Evolutionary conservation across 64 coral and sea anemone genomes (phyloP), one percentile per base, ranked within the genome.

Genomic region (Dendronephthya gigantea): DNA sequence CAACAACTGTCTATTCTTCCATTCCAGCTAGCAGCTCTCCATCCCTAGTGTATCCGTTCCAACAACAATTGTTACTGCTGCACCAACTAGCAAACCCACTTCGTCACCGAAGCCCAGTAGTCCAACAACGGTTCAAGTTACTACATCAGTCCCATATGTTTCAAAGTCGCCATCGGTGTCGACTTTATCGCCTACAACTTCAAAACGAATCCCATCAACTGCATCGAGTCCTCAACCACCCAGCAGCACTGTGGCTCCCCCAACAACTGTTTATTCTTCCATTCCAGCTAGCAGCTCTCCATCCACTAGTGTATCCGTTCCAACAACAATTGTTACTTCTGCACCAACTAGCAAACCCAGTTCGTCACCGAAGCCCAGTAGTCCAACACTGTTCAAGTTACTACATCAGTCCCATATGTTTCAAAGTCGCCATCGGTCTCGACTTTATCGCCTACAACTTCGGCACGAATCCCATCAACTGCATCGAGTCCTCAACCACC

Each of bases 151-250:
- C 12, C 81, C 62, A 12, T 88, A 86, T 31, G 41, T 83, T 0
- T 91, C 90, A 0, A 84, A 56, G 5, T 74, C 90, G 3, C 69
- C 85, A 2, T 83, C 90, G 68, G 85, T 86, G 7, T 82, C 55
- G 25, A 23, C 55, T 62, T 27, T 17, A 62, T 62, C 17, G 55
- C 17, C 17, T n/a, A n/a, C n/a, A n/a, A n/a, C n/a, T n/a, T n/a
- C n/a, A n/a, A n/a, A n/a, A n/a, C 55, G 6, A 62, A n/a, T 23
- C 7, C 55, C 55, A 62, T 62, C 55, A 1, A 89, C 51, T 27
- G 69, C 50, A 22, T 90, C 84, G 11, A 86, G 68, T 16, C 50
- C 72, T 1, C 40, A 39, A 8, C 49, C 89, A 35, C 49, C 84
- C 25, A 91, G 75, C 19, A 40, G 81, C 12, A 86, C 89, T 12